A percentile compares a stretch with the other conserved stretches of the same genome.
Evolutionary conservation across 2,888 invertebrate genomes (phyloP).

Genomic region (Stenotaenia linearis): DNA sequence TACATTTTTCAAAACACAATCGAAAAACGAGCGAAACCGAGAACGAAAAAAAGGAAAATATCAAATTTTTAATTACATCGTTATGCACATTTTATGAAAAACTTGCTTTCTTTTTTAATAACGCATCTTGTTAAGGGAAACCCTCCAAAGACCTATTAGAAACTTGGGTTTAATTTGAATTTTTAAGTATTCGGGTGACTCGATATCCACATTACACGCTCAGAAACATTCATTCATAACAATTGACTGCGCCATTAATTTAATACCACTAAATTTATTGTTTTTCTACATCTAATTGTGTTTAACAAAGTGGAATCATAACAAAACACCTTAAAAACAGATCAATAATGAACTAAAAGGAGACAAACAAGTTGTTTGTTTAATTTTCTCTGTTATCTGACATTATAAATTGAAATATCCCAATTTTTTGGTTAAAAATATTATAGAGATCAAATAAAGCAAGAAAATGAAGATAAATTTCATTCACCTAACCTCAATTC

Average conservation of each 20-base stretch:
- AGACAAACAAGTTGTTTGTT: no score
- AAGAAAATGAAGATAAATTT: constrained; percentile 1
- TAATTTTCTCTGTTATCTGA: no score
- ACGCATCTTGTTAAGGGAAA: not conserved
- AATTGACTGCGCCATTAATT: not conserved
- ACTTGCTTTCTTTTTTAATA: not conserved
- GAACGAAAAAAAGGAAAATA: not conserved
- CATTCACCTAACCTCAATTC: not conserved
- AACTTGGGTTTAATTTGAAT: not conserved
- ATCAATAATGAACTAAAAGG: no score
- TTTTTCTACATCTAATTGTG: not conserved
- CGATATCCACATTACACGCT: not conserved
- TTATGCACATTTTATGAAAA: not conserved
- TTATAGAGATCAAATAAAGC: not conserved
- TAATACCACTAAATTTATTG: not conserved
- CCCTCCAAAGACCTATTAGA: not conserved
- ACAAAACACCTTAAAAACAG: no score
- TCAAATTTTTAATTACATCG: not conserved
- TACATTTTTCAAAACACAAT: not conserved
- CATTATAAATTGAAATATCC: no score
- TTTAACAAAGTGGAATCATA: not conserved
- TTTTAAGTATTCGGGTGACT: not conserved
- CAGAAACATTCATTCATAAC: not conserved
- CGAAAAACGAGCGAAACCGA: no score
- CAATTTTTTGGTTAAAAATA: no score